Base-by-base conservation (phyloP, 2,888 invertebrate genomes). In the Drosophila yooni region DNA sequence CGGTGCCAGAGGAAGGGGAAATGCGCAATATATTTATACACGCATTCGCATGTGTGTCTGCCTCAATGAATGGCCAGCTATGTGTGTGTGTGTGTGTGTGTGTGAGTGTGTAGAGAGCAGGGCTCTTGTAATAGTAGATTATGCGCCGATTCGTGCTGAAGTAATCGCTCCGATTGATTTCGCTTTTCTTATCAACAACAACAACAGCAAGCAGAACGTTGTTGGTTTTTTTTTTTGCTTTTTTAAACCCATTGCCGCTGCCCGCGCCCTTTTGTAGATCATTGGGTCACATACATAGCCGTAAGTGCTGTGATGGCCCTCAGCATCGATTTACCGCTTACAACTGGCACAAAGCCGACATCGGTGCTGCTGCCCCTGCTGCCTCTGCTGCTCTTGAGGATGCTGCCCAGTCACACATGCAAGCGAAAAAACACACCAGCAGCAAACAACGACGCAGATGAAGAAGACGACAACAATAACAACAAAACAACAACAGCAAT, bases 261-360 rank as follows among this genome's bases (percentile, higher is more conserved):
- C 78, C 87, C 81, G 78, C 84, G 58, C 84, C 84, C 85, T 84
- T 80, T 85, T 86, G 67, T 86, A 88, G 85, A 87, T 86, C 85
- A 86, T 89, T 86, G 79, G 85, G 85, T 86, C 85, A 86, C 76
- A 62, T 36, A 52, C 53, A 71, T 36, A 48, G 21, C n/a, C 40
- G 46, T 57, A 31, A 48, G 43, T 46, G 31, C 43, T 52, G 40
- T 27, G 71, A 70, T 70, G 83, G 83, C 89, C 87, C 89, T 81
- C 87, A 73, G 79, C 72, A 65, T 76, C 81, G 83, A 72, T 89
- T 87, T 83, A 87, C 84, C 88, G 89, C 89, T 84, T 87, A 33
- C 79, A 84, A 88, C 89, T 84, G 85, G 88, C 79, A 72, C 83
- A 82, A 64, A 64, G 59, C 38, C 57, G 66, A 43, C 59, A 59